These are phyloP conservation scores for Phoeniculus purpureus DNA, from an alignment of 2,797 vertebrate genomes.

Conservation along the genomic window DNA sequence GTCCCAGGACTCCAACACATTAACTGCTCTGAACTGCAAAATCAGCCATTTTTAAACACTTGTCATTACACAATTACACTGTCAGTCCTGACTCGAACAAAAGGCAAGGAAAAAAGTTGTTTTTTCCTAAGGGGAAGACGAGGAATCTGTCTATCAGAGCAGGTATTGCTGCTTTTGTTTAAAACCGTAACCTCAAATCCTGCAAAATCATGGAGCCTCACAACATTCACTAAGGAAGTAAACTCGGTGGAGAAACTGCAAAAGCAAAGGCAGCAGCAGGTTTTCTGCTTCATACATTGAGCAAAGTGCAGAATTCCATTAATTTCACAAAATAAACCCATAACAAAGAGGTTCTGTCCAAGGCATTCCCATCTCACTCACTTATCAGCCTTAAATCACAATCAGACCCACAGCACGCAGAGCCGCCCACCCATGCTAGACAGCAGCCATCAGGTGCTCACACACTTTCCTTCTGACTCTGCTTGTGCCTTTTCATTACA, in stretches of 20 bases:
- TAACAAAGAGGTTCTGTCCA: constrained; percentile 32
- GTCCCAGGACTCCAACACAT: background rate
- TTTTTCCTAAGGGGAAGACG: background rate
- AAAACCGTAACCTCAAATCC: constrained; percentile 67
- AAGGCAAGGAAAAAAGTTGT: background rate
- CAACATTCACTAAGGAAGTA: constrained; percentile 77
- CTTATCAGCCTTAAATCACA: background rate
- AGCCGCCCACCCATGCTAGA: background rate
- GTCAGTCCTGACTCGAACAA: background rate
- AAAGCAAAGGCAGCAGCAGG: constrained; percentile 57
- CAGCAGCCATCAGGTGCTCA: background rate
- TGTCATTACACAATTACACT: background rate
- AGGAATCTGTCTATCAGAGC: background rate
- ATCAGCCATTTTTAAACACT: background rate
- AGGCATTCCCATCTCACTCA: background rate
- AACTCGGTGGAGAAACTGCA: constrained; percentile 75
- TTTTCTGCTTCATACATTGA: constrained; percentile 82
- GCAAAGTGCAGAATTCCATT: constrained; percentile 73
- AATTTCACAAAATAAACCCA: constrained; percentile 55
- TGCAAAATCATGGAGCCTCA: constrained; percentile 76
- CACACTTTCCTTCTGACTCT: background rate
- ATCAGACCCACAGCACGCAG: background rate
- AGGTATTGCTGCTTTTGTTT: background rate
- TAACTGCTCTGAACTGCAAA: background rate
- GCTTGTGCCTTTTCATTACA: background rate